Evolutionary conservation across 1,140 invertebrate genomes (phyloP).

Genomic region (Belonocnema kinseyi): DNA sequence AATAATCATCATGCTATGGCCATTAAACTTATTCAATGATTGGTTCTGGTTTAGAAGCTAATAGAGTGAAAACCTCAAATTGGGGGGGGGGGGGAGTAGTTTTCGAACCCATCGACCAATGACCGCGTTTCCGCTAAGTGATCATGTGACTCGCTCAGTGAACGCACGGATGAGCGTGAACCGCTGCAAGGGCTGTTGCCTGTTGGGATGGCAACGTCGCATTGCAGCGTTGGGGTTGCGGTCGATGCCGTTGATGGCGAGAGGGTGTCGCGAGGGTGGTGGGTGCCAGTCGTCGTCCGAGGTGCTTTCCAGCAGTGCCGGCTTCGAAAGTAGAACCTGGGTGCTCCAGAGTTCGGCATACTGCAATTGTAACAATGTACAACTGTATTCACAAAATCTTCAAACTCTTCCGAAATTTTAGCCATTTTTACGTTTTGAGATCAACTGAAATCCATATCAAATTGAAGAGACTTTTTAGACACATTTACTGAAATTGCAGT

Average conservation of each 20-base stretch:
- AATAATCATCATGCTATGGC: too few relatives aligned
- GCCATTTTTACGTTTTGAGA: too few relatives aligned
- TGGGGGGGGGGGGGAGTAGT: not conserved
- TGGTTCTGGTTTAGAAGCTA: not conserved
- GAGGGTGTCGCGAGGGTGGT: conserved; percentile 45
- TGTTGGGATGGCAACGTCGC: conserved; percentile 76
- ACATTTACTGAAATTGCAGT: too few relatives aligned
- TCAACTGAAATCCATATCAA: too few relatives aligned
- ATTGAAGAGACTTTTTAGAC: too few relatives aligned
- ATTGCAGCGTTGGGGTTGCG: conserved; percentile 75
- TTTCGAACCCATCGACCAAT: conserved; percentile 52
- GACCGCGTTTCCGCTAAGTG: conserved; percentile 56
- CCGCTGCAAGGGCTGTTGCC: conserved; percentile 70
- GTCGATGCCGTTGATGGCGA: conserved; percentile 70
- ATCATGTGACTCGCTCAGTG: conserved; percentile 53
- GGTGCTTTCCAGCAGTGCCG: conserved; percentile 41
- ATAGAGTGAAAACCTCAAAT: conserved; percentile 1
- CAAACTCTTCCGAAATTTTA: not conserved
- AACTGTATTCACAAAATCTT: conserved; percentile 36
- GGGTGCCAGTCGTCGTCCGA: conserved; percentile 46
- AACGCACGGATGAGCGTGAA: conserved; percentile 35
- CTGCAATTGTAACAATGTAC: conserved; percentile 25
- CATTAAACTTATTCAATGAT: not conserved
- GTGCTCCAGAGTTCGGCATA: not conserved
- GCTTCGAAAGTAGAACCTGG: conserved; percentile 20